phyloP scores from a whole-genome alignment of 64 coral and sea anemone species.

The Cladopsammia gracilis region DNA sequence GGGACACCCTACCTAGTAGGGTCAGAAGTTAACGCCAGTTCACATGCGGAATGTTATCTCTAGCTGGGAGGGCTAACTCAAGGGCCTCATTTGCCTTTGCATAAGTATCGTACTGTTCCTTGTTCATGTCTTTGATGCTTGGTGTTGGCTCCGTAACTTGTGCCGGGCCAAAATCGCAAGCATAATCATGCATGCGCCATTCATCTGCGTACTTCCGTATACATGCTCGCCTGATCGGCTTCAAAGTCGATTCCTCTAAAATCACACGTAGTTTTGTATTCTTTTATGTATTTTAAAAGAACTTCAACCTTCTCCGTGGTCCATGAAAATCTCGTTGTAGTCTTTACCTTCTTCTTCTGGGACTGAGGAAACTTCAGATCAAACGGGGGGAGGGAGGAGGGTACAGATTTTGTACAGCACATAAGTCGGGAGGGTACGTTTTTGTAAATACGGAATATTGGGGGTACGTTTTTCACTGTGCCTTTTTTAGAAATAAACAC shows the following conservation, averaged over 20 bases:
- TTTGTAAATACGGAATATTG: too few species aligned
- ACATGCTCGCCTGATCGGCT: constrained; percentile 21
- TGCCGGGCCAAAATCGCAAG: neutral
- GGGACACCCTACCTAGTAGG: too few species aligned
- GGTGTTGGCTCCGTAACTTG: neutral
- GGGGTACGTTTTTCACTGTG: too few species aligned
- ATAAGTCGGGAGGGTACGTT: too few species aligned
- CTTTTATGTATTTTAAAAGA: constrained; percentile 37
- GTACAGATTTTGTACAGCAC: too few species aligned
- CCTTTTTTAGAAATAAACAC: too few species aligned
- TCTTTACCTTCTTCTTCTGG: constrained; percentile 22
- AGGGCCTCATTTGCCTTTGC: too few species aligned
- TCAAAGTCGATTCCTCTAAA: constrained; percentile 36
- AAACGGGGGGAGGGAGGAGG: too few species aligned
- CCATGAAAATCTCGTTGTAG: constrained; percentile 16
- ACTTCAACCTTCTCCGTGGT: constrained; percentile 1
- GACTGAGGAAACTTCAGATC: too few species aligned
- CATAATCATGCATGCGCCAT: neutral
- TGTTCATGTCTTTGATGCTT: constrained; percentile 22
- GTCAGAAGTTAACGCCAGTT: too few species aligned
- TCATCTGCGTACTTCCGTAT: constrained; percentile 1
- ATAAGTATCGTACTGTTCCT: constrained; percentile 23
- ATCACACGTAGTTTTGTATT: constrained; percentile 35
- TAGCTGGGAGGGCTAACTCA: too few species aligned
- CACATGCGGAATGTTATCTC: too few species aligned